These are phyloP conservation scores for Podilymbus podiceps DNA, from an alignment of 2,113 vertebrate genomes.

Conservation along the genomic window DNA sequence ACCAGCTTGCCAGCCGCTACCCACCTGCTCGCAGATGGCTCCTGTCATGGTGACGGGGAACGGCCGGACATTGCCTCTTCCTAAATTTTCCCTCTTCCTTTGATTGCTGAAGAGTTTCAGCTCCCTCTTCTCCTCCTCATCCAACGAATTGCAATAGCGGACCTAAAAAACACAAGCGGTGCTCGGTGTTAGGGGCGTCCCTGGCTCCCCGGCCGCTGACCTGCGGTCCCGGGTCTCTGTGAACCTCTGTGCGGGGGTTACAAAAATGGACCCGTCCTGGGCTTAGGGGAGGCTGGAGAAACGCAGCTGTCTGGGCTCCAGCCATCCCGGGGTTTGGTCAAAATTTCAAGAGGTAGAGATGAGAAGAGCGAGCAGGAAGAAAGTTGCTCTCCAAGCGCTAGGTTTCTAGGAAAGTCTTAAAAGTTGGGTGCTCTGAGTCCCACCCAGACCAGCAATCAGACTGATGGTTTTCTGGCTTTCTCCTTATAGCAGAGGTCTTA, in stretches of 20 bases:
- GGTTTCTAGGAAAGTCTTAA: not conserved
- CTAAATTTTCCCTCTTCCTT: slow-evolving; percentile 93
- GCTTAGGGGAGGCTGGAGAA: not conserved
- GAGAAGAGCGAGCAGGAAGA: not conserved
- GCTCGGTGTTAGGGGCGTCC: not conserved
- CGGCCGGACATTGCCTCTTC: slow-evolving; percentile 90
- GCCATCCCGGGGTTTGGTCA: not conserved
- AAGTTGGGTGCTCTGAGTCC: not conserved
- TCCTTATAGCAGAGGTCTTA: not conserved
- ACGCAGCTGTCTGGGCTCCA: not conserved
- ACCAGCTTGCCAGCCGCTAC: not conserved
- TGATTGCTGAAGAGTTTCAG: slow-evolving; percentile 98
- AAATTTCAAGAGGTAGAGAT: not conserved
- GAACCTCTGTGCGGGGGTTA: not conserved
- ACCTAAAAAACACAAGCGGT: slow-evolving; percentile 73
- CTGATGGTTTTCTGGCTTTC: not conserved
- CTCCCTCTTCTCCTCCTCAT: slow-evolving; percentile 96
- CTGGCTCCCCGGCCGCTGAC: accelerated
- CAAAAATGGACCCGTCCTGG: not conserved
- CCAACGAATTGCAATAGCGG: slow-evolving; percentile 93
- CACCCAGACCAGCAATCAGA: not conserved
- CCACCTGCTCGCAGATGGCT: slow-evolving; percentile 95
- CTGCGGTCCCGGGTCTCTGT: accelerated
- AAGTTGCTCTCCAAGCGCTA: not conserved
- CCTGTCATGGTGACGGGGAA: slow-evolving; percentile 98